Conservation (phyloP, 1,140 invertebrate species). For the Hetaerina americana region DNA sequence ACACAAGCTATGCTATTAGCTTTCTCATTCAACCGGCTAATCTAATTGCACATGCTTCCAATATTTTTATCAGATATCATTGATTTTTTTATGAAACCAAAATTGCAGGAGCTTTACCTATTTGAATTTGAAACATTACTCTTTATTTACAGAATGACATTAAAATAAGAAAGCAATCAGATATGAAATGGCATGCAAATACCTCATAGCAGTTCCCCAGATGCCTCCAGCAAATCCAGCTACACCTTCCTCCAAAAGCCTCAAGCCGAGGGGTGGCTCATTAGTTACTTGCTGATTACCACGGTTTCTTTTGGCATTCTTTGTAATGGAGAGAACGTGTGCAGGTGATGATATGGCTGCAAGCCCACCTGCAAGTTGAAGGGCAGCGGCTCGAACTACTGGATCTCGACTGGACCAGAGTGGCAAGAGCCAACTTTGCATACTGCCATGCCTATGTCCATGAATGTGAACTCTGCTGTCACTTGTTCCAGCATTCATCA, state of each 20-base stretch:
- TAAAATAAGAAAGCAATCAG: too few species aligned
- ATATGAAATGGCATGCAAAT: neutral
- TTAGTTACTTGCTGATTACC: conserved; percentile 6
- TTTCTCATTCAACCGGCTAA: too few species aligned
- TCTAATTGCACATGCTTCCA: too few species aligned
- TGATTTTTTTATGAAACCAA: too few species aligned
- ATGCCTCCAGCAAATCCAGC: neutral
- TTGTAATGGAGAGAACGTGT: conserved; percentile 18
- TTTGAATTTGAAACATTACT: too few species aligned
- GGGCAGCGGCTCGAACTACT: conserved; percentile 33
- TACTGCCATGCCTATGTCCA: neutral
- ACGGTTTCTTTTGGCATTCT: conserved; percentile 19
- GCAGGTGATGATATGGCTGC: conserved; percentile 26
- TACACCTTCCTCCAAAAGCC: neutral
- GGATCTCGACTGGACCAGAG: conserved; percentile 37
- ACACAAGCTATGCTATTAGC: too few species aligned
- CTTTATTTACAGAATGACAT: too few species aligned
- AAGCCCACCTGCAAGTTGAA: conserved; percentile 35
- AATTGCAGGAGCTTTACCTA: too few species aligned
- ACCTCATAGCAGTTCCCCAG: conserved; percentile 1
- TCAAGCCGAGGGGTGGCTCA: neutral
- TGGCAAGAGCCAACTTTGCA: conserved; percentile 30
- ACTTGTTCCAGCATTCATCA: neutral
- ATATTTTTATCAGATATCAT: too few species aligned
- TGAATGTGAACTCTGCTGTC: neutral